Conservation (phyloP, 2,888 invertebrate species). For the Netelia fuscicornis region DNA sequence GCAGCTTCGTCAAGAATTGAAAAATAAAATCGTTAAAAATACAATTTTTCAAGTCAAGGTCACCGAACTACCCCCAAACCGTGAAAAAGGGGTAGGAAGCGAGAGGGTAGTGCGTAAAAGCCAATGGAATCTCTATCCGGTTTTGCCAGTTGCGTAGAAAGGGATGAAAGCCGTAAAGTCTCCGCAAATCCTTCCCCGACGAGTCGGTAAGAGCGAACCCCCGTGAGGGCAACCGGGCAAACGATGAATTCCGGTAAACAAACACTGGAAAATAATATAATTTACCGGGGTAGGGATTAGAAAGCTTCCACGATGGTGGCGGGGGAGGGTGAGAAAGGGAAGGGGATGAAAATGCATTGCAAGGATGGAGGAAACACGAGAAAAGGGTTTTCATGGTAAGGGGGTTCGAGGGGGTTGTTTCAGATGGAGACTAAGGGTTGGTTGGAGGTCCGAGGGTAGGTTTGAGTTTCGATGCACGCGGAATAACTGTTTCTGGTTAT, state of each 20-base stretch:
- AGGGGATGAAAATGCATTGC: slow-evolving; percentile 4
- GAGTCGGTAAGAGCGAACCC: slow-evolving; percentile 36
- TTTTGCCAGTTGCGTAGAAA: neutral
- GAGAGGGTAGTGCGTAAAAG: slow-evolving; percentile 29
- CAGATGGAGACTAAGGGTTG: slow-evolving; percentile 64
- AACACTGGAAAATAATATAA: slow-evolving; percentile 85
- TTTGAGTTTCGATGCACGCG: slow-evolving; percentile 79
- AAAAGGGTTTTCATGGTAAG: neutral
- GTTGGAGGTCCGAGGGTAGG: slow-evolving; percentile 61
- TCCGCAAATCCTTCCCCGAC: slow-evolving; percentile 81
- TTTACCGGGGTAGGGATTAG: slow-evolving; percentile 83
- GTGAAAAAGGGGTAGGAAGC: slow-evolving; percentile 29
- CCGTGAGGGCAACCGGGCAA: slow-evolving; percentile 75
- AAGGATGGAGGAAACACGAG: slow-evolving; percentile 69
- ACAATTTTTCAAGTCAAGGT: too few species aligned
- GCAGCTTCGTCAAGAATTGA: too few species aligned
- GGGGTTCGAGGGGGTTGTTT: slow-evolving; percentile 77
- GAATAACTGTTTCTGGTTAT: slow-evolving; percentile 85
- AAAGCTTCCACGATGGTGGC: slow-evolving; percentile 65
- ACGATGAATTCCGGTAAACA: slow-evolving; percentile 82
- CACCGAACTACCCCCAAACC: too few species aligned
- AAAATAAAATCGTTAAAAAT: too few species aligned
- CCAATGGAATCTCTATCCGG: slow-evolving; percentile 37
- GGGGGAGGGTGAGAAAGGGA: neutral
- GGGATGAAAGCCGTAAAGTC: slow-evolving; percentile 82